Evolutionary conservation across 2,888 invertebrate genomes (phyloP).

Genomic region (Cheilosia soror): DNA sequence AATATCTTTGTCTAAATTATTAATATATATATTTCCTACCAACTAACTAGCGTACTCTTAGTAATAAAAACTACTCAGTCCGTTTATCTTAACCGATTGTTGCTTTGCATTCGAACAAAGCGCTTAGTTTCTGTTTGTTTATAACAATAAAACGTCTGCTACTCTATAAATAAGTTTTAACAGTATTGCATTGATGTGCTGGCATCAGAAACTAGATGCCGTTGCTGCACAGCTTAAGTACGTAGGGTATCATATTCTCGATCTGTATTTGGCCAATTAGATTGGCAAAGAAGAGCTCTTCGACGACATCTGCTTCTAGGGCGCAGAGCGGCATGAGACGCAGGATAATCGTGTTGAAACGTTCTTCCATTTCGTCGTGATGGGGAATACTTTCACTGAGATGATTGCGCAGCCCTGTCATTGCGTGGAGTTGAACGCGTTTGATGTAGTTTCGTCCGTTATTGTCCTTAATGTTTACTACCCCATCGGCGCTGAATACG

Average conservation of each 20-base stretch:
- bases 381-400: conserved; percentile 66
- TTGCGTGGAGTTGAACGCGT: conserved; percentile 80
- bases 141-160: conserved; percentile 42
- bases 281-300: conserved; percentile 96
- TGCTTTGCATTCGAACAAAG: conserved; percentile 60
- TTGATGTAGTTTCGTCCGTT: conserved; percentile 79
- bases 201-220: conserved; percentile 59
- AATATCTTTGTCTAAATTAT: conserved; percentile 37
- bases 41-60: conserved; percentile 59
- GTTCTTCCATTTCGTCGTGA: conserved; percentile 81
- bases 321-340: conserved; percentile 90
- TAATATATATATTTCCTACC: conserved; percentile 31
- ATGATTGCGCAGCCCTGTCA: conserved; percentile 78
- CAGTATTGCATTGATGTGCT: conserved; percentile 67
- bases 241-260: conserved; percentile 96
- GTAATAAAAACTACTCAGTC: conserved; percentile 72
- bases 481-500: conserved; percentile 91
- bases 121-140: conserved; percentile 46
- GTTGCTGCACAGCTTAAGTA: conserved; percentile 86
- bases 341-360: conserved; percentile 84
- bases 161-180: conserved; percentile 52
- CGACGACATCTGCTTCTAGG: conserved; percentile 90
- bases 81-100: conserved; percentile 69
- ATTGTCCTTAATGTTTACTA: conserved; percentile 80
- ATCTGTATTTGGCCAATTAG: conserved; percentile 97